Conservation (phyloP, 1,140 invertebrate species). For the Euschistus heros region DNA sequence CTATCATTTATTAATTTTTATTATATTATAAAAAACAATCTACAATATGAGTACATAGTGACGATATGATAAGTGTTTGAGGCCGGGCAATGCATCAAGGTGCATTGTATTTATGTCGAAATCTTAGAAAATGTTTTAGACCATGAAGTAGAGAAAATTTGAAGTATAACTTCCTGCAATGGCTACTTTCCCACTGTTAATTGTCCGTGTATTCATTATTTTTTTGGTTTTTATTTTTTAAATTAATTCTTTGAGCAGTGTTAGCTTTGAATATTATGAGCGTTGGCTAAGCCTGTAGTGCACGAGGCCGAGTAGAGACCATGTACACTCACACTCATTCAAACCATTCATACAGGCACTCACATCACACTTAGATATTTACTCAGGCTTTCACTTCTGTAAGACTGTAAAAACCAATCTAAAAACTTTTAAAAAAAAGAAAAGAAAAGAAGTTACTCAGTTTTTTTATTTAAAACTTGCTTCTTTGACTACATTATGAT, state of each 20-base stretch:
- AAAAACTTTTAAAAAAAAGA: no score
- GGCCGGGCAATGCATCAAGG: slow-evolving; percentile 5
- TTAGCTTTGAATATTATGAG: slow-evolving; percentile 14
- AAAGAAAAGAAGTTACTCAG: no score
- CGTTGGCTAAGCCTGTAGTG: slow-evolving; percentile 16
- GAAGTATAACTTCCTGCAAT: slow-evolving; percentile 1
- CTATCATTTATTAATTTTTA: slow-evolving; percentile 5
- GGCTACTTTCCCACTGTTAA: neutral
- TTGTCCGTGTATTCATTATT: slow-evolving; percentile 2
- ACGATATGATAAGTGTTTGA: slow-evolving; percentile 17
- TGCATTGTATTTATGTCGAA: slow-evolving; percentile 8
- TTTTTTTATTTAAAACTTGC: slow-evolving; percentile 6
- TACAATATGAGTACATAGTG: slow-evolving; percentile 15
- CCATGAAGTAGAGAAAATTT: slow-evolving; percentile 14
- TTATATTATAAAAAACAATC: slow-evolving; percentile 13
- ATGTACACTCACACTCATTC: slow-evolving; percentile 10
- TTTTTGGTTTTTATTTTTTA: slow-evolving; percentile 3
- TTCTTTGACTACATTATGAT: slow-evolving; percentile 18
- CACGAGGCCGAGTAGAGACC: slow-evolving; percentile 1
- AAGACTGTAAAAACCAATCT: no score
- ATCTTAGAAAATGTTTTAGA: slow-evolving; percentile 11
- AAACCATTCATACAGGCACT: slow-evolving; percentile 1
- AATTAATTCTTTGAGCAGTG: slow-evolving; percentile 10
- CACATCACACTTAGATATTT: slow-evolving; percentile 8
- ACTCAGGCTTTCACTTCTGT: slow-evolving; percentile 7